Base-by-base conservation (phyloP, 2,888 invertebrate species). In the Apeira syringaria region DNA sequence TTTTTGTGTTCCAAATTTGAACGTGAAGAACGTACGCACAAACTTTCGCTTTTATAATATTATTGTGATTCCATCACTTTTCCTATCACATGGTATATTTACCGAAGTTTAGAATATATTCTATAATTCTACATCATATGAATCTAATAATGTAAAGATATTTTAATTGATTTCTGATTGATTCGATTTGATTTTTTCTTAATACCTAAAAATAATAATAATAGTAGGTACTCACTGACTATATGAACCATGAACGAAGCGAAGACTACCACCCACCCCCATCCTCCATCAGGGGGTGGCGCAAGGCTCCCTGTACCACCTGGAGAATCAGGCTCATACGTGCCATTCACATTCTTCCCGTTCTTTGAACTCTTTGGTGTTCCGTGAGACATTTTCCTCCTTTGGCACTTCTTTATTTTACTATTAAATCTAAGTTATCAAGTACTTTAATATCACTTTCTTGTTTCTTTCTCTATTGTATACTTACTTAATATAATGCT, bases 161-260 rank as follows among this genome's bases (percentile, higher is more conserved):
- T n/a, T n/a, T n/a, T n/a, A n/a, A n/a, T n/a, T n/a, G n/a, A n/a
- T n/a, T n/a, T n/a, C n/a, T n/a, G n/a, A n/a, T n/a, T n/a, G n/a
- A n/a, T n/a, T n/a, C n/a, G n/a, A n/a, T n/a, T n/a, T n/a, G n/a
- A n/a, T n/a, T n/a, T n/a, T n/a, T n/a, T n/a, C n/a, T n/a, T n/a
- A n/a, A n/a, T n/a, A n/a, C n/a, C n/a, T n/a, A n/a, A n/a, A n/a
- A n/a, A n/a, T n/a, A n/a, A n/a, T n/a, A n/a, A n/a, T n/a, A n/a
- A n/a, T n/a, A n/a, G n/a, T n/a, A 15, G 3, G 17, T 83, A 95
- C 96, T 96, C 81, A 97, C 97, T 96, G 85, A 97, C 93, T 61
- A 97, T 93, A 87, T 99, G 99, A 64, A 99, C 97, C 94, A 98
- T 95, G 86, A 99, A 99, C 4, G 98, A 98, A 12, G 96, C 97